Base-by-base conservation (phyloP, 23 tunicate genomes). In the Phallusia fumigata region DNA sequence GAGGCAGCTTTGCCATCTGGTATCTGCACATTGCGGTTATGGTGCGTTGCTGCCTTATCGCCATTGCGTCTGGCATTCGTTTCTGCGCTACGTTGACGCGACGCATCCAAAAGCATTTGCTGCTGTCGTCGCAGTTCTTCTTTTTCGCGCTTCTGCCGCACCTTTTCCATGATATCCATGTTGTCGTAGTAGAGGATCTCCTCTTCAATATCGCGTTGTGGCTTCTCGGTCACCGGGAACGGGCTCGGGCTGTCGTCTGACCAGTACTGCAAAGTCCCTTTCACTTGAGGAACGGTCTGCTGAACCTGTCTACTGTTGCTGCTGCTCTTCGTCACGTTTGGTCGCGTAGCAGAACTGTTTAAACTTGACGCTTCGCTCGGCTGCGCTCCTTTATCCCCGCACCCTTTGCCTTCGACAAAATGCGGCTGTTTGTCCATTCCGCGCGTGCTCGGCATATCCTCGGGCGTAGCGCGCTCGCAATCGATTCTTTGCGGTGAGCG, bases 121-220 rank as follows among this genome's bases (percentile, higher is more conserved):
- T 77, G 26, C 34, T 36, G 52, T 44, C 44, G 33, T 5, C 80
- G 45, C 30, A 12, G 33, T 47, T 80, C 86, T 30, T 91, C 83
- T 76, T 86, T 90, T 34, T 86, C 85, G 22, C 83, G 78, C 73
- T 84, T 84, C 53, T 84, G 88, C 31, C 81, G 51, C 10, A 84
- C 85, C 84, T 91, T 86, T 72, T 91, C 96, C 90, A 82, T 86
- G 30, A 91, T 91, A 45, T 91, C 96, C 96, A 91, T 86, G 82
- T 91, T 91, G 65, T 91, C 96, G 49, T 91, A 91, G 69, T 91
- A 91, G 32, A 91, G 44, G 69, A 86, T 82, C 28, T 86, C 96
- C 32, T 91, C 90, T 18, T 91, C 84, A 30, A 87, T 35, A 35
- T 32, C 49, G 19, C 82, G 86, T 50, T n/a, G 72, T 19, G 26